phyloP scores from a whole-genome alignment of 1,140 invertebrate genomes.

The Aphelenchoides fujianensis region DNA sequence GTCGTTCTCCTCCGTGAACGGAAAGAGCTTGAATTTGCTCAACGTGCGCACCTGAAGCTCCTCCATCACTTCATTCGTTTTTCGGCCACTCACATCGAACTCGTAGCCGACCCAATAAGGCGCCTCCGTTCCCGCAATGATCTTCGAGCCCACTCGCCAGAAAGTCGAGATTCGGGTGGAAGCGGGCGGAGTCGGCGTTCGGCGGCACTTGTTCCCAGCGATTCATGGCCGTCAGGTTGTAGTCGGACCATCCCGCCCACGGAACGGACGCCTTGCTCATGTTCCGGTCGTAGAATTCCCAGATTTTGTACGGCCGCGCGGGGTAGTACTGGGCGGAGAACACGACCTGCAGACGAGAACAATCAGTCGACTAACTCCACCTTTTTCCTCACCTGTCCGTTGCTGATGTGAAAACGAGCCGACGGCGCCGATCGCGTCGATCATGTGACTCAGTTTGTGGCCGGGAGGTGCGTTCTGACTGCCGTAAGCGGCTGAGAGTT shows the following conservation, averaged over 20 bases:
- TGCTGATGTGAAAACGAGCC: slow-evolving; percentile 59
- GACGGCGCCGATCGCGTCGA: slow-evolving; percentile 60
- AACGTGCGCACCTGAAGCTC: slow-evolving; percentile 48
- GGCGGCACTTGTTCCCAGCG: slow-evolving; percentile 59
- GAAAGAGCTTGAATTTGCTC: slow-evolving; percentile 59
- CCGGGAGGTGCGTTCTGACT: slow-evolving; percentile 52
- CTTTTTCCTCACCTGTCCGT: slow-evolving; percentile 48
- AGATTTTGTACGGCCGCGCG: slow-evolving; percentile 60
- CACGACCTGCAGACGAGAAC: slow-evolving; percentile 37
- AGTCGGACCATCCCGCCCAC: slow-evolving; percentile 62
- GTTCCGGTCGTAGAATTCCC: slow-evolving; percentile 62
- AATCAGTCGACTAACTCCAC: neutral
- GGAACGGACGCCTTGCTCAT: slow-evolving; percentile 52
- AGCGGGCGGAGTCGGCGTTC: slow-evolving; percentile 56
- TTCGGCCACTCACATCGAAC: slow-evolving; percentile 53
- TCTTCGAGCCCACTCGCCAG: slow-evolving; percentile 55
- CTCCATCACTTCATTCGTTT: neutral
- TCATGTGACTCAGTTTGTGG: slow-evolving; percentile 58
- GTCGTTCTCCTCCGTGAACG: slow-evolving; percentile 60
- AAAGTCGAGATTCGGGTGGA: slow-evolving; percentile 62
- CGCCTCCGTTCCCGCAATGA: slow-evolving; percentile 59
- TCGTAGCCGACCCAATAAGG: slow-evolving; percentile 62
- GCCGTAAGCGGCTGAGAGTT: slow-evolving; percentile 60
- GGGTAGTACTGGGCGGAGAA: slow-evolving; percentile 62
- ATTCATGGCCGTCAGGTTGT: slow-evolving; percentile 60